These are phyloP conservation scores for Molothrus ater DNA, from an alignment of 2,797 vertebrate species.

Conservation along the genomic window DNA sequence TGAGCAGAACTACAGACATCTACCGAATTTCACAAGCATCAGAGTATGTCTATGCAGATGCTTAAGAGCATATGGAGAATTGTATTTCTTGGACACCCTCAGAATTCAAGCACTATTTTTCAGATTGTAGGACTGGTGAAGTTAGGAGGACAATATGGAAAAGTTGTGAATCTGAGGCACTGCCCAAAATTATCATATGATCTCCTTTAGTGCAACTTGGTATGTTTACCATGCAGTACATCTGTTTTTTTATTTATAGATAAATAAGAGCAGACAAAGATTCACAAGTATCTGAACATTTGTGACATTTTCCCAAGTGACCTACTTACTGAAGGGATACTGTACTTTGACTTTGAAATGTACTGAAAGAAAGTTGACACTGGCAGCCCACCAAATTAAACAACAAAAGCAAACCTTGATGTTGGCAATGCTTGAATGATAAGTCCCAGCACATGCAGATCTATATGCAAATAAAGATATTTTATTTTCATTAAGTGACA, in stretches of 20 bases:
- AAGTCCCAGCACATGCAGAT: not conserved
- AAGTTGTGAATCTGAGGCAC: not conserved
- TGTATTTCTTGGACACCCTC: not conserved
- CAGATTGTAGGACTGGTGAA: not conserved
- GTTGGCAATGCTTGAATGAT: not conserved
- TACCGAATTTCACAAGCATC: not conserved
- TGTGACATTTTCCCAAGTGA: not conserved
- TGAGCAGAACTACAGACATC: not conserved
- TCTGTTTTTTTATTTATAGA: not conserved
- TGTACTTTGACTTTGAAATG: conserved; percentile 20
- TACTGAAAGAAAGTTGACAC: conserved; percentile 29
- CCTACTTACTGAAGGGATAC: conserved; percentile 1
- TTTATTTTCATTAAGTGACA: conserved; percentile 19
- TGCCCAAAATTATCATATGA: not conserved
- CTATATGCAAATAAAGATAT: not conserved
- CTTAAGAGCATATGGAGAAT: not conserved
- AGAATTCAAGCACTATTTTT: not conserved
- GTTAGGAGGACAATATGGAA: not conserved
- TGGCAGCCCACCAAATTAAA: conserved; percentile 45
- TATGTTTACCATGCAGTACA: not conserved
- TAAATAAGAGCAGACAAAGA: not conserved
- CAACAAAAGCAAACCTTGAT: conserved; percentile 22
- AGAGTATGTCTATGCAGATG: not conserved
- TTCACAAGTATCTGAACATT: not conserved
- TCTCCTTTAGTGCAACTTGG: not conserved